A percentile compares a stretch with the other conserved stretches of the same genome.
Conservation (phyloP, 2,888 invertebrate genomes). For the Sesia bembeciformis region DNA sequence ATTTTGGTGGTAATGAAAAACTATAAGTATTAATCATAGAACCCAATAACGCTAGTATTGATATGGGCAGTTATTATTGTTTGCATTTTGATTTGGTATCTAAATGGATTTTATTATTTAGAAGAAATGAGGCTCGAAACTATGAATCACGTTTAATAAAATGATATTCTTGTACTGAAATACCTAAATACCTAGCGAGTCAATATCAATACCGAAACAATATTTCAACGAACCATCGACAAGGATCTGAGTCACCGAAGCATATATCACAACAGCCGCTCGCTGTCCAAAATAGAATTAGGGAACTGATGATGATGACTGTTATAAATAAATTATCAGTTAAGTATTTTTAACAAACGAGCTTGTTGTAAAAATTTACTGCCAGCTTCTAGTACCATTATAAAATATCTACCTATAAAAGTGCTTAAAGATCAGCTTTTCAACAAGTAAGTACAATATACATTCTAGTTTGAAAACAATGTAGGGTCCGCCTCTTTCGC, state of each 20-base stretch:
- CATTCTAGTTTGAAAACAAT: no score
- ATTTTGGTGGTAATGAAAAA: no score
- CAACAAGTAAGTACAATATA: no score
- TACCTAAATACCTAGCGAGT: no score
- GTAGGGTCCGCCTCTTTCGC: slow-evolving; percentile 4
- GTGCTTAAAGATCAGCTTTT: no score
- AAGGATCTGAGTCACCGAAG: slow-evolving; percentile 29
- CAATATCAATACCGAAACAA: no score
- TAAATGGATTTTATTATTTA: not conserved
- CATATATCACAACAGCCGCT: slow-evolving; percentile 12
- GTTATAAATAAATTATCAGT: not conserved
- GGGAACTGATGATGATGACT: slow-evolving; percentile 6
- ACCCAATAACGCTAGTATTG: no score
- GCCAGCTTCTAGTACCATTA: not conserved
- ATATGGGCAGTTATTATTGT: not conserved
- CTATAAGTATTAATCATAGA: no score
- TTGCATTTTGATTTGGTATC: not conserved
- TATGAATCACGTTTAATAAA: no score
- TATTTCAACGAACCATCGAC: slow-evolving; percentile 16
- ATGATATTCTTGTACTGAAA: no score
- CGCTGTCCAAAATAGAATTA: slow-evolving; percentile 19
- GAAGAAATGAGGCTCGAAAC: no score
- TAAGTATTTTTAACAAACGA: not conserved
- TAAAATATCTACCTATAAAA: no score
- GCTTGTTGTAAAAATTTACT: not conserved